phyloP scores from a whole-genome alignment of 92 coral and sea anemone genomes.

The Phenganax marumi region DNA sequence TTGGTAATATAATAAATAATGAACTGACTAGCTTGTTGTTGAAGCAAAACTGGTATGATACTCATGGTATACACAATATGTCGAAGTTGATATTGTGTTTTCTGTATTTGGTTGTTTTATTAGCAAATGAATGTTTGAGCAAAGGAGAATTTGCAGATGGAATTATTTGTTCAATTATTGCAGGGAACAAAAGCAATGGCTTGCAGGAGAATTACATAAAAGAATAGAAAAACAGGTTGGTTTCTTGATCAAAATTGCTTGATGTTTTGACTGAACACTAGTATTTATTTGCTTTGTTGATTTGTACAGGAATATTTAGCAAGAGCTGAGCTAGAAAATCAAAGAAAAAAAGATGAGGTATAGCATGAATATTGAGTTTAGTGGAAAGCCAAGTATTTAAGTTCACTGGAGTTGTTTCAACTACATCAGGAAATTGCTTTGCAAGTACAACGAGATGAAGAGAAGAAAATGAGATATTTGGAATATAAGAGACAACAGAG shows the following conservation, averaged over 20 bases:
- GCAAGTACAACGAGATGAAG: conserved; percentile 41
- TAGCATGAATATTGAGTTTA: no score
- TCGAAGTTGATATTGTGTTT: no score
- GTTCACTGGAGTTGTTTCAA: background rate
- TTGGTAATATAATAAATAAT: background rate
- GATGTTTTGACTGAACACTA: background rate
- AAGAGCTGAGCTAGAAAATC: conserved; percentile 34
- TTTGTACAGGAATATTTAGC: conserved; percentile 50
- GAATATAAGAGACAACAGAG: conserved; percentile 70
- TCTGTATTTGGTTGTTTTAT: no score
- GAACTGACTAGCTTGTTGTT: background rate
- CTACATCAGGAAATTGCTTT: conserved; percentile 11
- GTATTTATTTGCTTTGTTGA: background rate
- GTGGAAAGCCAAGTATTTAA: no score
- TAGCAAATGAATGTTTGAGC: no score
- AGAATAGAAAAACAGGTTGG: conserved; percentile 75
- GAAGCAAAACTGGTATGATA: no score
- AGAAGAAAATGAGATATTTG: conserved; percentile 34
- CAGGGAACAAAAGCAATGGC: conserved; percentile 89
- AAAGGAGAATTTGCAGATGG: no score
- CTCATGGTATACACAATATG: no score
- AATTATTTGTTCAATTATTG: background rate
- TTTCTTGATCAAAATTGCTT: background rate
- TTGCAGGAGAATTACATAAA: conserved; percentile 81
- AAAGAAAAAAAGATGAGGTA: conserved; percentile 54